These are phyloP conservation scores for Harpagus bidentatus DNA, from an alignment of 2,113 vertebrate species.

Conservation along the genomic window DNA sequence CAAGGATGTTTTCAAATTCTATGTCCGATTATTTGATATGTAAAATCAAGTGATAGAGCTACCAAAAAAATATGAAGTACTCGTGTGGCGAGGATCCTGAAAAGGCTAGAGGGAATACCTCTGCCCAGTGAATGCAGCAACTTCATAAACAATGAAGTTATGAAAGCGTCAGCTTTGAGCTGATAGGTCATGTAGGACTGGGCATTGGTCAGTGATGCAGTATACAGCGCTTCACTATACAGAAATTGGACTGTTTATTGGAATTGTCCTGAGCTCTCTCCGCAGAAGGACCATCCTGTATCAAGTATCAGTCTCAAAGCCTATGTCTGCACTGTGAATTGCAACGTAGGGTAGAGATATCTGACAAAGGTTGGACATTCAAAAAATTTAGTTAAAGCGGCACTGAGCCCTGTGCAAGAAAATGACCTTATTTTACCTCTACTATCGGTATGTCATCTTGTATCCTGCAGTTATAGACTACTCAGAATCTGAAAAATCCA, in stretches of 20 bases:
- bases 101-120: not conserved
- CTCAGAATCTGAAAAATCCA: not conserved
- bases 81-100: accelerated
- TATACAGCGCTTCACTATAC: not conserved
- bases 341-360: not conserved
- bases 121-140: not conserved
- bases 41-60: not conserved
- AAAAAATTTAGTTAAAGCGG: not conserved
- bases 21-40: not conserved
- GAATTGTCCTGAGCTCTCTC: not conserved
- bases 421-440: not conserved
- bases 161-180: not conserved
- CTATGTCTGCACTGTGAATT: not conserved
- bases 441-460: not conserved
- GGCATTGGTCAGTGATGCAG: not conserved
- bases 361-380: not conserved
- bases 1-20: not conserved
- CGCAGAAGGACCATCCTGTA: not conserved
- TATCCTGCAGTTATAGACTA: not conserved
- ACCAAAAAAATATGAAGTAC: not conserved
- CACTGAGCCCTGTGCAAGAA: not conserved
- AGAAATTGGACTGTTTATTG: not conserved
- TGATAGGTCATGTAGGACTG: not conserved
- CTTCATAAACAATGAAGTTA: not conserved
- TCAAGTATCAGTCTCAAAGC: not conserved